Conservation (phyloP, 2,113 vertebrate species). For the Percopsis transmontana region DNA sequence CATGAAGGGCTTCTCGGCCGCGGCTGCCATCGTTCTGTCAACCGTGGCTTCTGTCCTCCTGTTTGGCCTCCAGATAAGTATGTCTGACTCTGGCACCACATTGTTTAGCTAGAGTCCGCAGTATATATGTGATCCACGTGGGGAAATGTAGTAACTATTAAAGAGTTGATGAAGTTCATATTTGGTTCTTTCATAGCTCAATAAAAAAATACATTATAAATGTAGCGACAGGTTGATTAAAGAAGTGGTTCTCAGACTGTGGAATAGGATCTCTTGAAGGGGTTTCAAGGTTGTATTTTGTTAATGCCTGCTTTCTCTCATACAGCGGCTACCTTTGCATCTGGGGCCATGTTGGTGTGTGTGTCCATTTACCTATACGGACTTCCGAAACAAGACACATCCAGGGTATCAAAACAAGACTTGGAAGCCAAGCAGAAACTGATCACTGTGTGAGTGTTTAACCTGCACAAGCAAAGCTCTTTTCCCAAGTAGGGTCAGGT, state of each 20-base stretch:
- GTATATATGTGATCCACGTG: no score
- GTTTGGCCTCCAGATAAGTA: constrained; percentile 96
- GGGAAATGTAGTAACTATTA: no score
- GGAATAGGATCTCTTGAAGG: no score
- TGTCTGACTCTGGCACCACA: constrained; percentile 53
- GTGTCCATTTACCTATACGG: constrained; percentile 97
- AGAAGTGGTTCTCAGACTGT: no score
- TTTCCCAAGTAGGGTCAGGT: not conserved
- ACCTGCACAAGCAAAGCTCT: not conserved
- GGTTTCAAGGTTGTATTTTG: not conserved
- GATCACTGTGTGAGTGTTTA: constrained; percentile 74
- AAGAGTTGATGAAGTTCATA: no score
- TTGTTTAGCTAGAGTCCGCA: not conserved
- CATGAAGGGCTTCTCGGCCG: constrained; percentile 98
- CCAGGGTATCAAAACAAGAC: constrained; percentile 69
- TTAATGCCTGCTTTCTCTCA: constrained; percentile 22
- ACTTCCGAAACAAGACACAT: constrained; percentile 91
- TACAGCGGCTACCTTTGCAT: constrained; percentile 84
- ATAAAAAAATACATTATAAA: no score
- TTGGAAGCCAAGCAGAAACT: constrained; percentile 78
- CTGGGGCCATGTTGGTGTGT: constrained; percentile 88
- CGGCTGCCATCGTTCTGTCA: constrained; percentile 95
- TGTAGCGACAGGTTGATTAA: no score
- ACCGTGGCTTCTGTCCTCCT: constrained; percentile 90
- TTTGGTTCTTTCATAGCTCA: no score